These are phyloP conservation scores for Agrotis exclamationis DNA, from an alignment of 2,888 invertebrate genomes.

Conservation along the genomic window DNA sequence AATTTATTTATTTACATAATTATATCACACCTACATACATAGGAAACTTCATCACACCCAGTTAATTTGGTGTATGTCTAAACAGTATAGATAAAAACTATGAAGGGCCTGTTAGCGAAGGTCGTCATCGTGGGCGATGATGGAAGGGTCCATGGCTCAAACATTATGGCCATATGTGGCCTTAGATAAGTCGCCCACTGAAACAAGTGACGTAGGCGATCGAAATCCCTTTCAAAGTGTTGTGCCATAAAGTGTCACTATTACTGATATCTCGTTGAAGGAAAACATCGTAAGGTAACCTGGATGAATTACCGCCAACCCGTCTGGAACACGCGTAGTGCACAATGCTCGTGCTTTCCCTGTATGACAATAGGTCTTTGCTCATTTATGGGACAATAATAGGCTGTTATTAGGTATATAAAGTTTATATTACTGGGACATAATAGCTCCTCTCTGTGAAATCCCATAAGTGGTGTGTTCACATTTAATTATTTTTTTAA, in stretches of 20 bases:
- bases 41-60: not conserved
- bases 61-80: not conserved
- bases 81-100: not conserved
- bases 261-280: too few relatives aligned
- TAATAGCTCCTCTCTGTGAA: too few relatives aligned
- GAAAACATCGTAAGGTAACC: too few relatives aligned
- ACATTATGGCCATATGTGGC: conserved; percentile 73
- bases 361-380: too few relatives aligned
- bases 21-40: not conserved
- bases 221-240: conserved; percentile 30
- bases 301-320: too few relatives aligned
- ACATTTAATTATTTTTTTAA: too few relatives aligned
- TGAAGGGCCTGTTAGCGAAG: conserved; percentile 13
- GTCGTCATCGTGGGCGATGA: conserved; percentile 32
- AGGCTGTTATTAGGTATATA: too few relatives aligned
- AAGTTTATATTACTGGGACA: too few relatives aligned
- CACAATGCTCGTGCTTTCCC: too few relatives aligned
- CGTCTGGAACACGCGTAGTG: too few relatives aligned
- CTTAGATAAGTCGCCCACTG: conserved; percentile 62
- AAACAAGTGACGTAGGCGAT: conserved; percentile 33
- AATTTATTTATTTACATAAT: not conserved
- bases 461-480: too few relatives aligned
- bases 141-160: conserved; percentile 30
- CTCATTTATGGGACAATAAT: too few relatives aligned
- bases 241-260: not conserved